Conservation (phyloP, 2,797 vertebrate species). For the Psittacula echo region DNA sequence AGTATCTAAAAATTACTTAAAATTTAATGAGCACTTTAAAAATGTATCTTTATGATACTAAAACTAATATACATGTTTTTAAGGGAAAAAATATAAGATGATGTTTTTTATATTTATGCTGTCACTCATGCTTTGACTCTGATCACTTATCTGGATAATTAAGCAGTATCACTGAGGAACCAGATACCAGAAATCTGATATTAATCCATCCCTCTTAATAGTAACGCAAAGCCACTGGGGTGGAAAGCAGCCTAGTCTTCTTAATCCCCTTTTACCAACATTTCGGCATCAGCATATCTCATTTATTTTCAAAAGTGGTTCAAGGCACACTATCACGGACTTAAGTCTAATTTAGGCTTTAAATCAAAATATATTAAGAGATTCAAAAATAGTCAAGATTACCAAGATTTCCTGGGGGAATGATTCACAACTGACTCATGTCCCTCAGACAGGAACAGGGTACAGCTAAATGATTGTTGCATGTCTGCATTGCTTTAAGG, state of each 20-base stretch:
- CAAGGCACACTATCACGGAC: conserved; percentile 43
- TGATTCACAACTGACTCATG: conserved; percentile 52
- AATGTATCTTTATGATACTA: conserved; percentile 53
- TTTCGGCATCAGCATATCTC: conserved; percentile 66
- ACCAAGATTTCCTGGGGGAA: conserved; percentile 47
- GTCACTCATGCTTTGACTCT: conserved; percentile 74
- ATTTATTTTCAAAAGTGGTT: conserved; percentile 73
- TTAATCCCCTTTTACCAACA: conserved; percentile 74
- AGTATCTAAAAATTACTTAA: conserved; percentile 10
- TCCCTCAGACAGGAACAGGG: neutral
- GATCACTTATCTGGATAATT: conserved; percentile 86
- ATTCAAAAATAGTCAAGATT: conserved; percentile 55
- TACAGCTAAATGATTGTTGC: conserved; percentile 41
- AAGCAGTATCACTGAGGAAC: conserved; percentile 81
- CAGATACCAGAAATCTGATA: conserved; percentile 82
- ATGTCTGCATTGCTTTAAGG: conserved; percentile 42
- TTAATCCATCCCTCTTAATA: conserved; percentile 82
- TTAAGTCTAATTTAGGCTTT: conserved; percentile 71
- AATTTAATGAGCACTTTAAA: conserved; percentile 64
- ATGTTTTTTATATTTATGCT: conserved; percentile 66
- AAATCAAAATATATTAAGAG: conserved; percentile 60
- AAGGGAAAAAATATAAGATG: neutral
- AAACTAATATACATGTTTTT: conserved; percentile 68
- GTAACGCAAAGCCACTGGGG: conserved; percentile 53
- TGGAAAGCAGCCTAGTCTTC: conserved; percentile 74